Conservation (phyloP, 1,140 invertebrate genomes). For the Dendrolimus kikuchii region DNA sequence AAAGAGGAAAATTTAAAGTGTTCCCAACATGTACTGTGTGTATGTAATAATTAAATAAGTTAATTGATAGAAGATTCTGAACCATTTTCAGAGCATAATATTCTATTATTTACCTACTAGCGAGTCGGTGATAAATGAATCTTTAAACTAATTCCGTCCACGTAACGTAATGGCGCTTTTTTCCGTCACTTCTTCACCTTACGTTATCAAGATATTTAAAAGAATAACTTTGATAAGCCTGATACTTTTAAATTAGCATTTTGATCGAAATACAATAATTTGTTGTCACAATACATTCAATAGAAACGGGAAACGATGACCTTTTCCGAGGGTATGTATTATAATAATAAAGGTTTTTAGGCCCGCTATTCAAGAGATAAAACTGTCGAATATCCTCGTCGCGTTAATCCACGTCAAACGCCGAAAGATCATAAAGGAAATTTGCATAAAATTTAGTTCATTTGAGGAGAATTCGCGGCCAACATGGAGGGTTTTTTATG, state of each 20-base stretch:
- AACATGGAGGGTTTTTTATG: constrained; percentile 28
- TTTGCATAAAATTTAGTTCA: constrained; percentile 40
- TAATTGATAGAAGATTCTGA: not conserved
- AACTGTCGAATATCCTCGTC: constrained; percentile 22
- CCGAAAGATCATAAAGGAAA: constrained; percentile 38
- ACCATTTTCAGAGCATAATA: constrained; percentile 8
- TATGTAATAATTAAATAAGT: not conserved
- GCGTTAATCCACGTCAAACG: constrained; percentile 34
- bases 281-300: too few species aligned
- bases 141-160: constrained; percentile 41
- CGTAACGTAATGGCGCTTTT: constrained; percentile 11
- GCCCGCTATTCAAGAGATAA: constrained; percentile 12
- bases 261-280: too few species aligned
- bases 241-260: too few species aligned
- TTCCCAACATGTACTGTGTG: too few species aligned
- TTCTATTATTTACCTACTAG: constrained; percentile 32
- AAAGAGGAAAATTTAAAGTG: too few species aligned
- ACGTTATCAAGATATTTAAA: not conserved
- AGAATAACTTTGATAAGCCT: too few species aligned
- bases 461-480: constrained; percentile 32
- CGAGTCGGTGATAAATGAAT: constrained; percentile 44
- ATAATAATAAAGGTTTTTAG: constrained; percentile 8
- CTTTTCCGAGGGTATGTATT: not conserved
- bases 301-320: too few species aligned
- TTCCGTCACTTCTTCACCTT: not conserved